phyloP scores from a whole-genome alignment of 2,888 invertebrate genomes.

The Cosmopolites sordidus region DNA sequence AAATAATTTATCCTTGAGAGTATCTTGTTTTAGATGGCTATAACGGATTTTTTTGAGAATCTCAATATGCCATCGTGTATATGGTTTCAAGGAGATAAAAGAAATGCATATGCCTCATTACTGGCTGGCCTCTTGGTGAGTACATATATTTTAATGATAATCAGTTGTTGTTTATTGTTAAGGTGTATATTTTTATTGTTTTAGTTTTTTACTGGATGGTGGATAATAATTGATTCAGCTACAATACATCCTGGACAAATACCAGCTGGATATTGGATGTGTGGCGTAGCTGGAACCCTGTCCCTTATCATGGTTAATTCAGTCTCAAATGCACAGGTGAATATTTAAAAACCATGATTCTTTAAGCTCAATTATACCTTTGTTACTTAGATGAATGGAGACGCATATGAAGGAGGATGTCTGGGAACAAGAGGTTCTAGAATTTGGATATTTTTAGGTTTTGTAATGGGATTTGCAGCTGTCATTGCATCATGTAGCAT shows the following conservation, averaged over 20 bases:
- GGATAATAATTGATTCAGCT: conserved; percentile 95
- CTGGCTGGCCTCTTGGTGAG: conserved; percentile 82
- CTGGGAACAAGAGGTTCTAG: conserved; percentile 84
- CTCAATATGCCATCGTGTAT: conserved; percentile 70
- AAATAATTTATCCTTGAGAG: no score
- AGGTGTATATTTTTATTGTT: conserved; percentile 23
- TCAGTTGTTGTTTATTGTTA: neutral
- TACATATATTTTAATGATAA: neutral
- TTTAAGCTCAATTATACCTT: neutral
- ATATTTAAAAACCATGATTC: neutral
- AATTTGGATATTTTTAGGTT: conserved; percentile 93
- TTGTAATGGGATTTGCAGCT: conserved; percentile 93
- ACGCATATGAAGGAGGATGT: conserved; percentile 78
- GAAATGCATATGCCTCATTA: conserved; percentile 83
- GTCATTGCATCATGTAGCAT: conserved; percentile 96
- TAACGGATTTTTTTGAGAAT: conserved; percentile 59
- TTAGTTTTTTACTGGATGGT: conserved; percentile 96
- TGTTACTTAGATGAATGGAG: conserved; percentile 63
- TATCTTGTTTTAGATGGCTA: conserved; percentile 37
- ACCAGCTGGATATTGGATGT: conserved; percentile 76
- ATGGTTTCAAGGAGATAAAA: conserved; percentile 80
- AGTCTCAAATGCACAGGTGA: conserved; percentile 87
- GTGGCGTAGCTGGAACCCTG: conserved; percentile 90
- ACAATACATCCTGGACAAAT: conserved; percentile 71
- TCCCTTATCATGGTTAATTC: conserved; percentile 97